These are phyloP conservation scores for Rhynchonycteris naso DNA, from an alignment of 2,797 vertebrate species.

Conservation along the genomic window DNA sequence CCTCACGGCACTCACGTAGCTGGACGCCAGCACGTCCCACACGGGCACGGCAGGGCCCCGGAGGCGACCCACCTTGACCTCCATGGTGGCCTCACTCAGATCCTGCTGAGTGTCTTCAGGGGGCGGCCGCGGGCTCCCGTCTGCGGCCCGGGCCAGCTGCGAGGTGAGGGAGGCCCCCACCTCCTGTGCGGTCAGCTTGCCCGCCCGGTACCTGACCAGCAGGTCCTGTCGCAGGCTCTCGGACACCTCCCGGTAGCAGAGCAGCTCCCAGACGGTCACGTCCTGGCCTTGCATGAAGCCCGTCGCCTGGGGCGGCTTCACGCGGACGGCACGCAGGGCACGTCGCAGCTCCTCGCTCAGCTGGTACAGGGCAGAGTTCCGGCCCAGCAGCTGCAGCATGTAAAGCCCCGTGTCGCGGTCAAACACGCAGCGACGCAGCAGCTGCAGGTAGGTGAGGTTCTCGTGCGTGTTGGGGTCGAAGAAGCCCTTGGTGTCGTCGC, in stretches of 20 bases:
- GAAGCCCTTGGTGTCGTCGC: too few relatives aligned
- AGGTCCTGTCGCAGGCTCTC: conserved; percentile 88
- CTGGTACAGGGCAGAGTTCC: conserved; percentile 74
- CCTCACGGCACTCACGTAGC: conserved; percentile 84
- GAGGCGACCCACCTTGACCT: conserved; percentile 85
- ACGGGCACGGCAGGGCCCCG: conserved; percentile 87
- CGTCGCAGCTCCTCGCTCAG: conserved; percentile 64
- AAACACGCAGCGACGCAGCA: conserved; percentile 80
- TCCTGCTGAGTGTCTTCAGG: background rate
- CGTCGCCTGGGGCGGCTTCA: background rate
- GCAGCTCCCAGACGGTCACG: conserved; percentile 91
- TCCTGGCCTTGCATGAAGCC: conserved; percentile 86
- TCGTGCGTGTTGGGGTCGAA: conserved; percentile 85
- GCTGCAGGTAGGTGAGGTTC: conserved; percentile 82
- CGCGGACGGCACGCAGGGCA: conserved; percentile 67
- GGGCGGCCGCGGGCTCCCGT: accelerated
- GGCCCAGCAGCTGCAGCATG: conserved; percentile 81
- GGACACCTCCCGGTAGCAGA: conserved; percentile 89
- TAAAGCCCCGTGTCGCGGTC: conserved; percentile 83
- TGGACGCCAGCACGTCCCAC: conserved; percentile 92
- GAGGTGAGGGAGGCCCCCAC: conserved; percentile 85
- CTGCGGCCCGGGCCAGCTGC: background rate
- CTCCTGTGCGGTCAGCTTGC: conserved; percentile 74
- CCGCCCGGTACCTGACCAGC: conserved; percentile 81
- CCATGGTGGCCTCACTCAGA: conserved; percentile 86